These are phyloP conservation scores for Pseudorasbora parva DNA, from an alignment of 2,113 vertebrate species.

Conservation along the genomic window DNA sequence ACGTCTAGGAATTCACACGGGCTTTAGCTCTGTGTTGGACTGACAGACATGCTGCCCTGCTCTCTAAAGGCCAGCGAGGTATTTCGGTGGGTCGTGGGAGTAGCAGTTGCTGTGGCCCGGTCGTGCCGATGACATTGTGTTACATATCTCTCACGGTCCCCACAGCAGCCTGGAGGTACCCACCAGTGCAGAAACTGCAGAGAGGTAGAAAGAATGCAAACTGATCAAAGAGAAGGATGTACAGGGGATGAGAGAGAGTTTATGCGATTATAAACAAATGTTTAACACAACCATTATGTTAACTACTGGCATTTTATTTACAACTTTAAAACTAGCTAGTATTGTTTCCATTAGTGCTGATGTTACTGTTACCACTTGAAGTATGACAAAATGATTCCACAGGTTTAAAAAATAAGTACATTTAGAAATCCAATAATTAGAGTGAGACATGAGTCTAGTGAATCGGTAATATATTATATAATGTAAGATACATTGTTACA, in stretches of 20 bases:
- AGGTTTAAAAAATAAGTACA: neutral
- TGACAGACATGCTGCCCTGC: constrained; percentile 45
- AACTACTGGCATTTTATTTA: neutral
- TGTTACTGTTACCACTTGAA: neutral
- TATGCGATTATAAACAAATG: constrained; percentile 2
- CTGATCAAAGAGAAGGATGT: constrained; percentile 8
- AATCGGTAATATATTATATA: neutral
- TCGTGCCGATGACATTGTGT: constrained; percentile 50
- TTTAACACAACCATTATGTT: neutral
- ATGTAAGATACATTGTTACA: neutral
- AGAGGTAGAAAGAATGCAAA: neutral
- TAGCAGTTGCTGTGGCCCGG: constrained; percentile 57
- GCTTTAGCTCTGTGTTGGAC: constrained; percentile 52
- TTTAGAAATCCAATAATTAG: neutral
- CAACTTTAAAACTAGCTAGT: constrained; percentile 18
- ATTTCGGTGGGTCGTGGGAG: constrained; percentile 56
- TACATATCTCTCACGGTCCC: constrained; percentile 37
- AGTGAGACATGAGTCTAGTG: neutral
- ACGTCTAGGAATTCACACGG: constrained; percentile 52
- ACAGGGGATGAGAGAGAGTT: constrained; percentile 23
- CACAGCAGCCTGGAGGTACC: constrained; percentile 50
- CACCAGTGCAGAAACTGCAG: constrained; percentile 35
- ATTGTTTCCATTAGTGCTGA: neutral
- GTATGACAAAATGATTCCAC: neutral
- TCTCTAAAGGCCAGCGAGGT: constrained; percentile 32